Evolutionary conservation across 2,113 vertebrate species (phyloP).

Genomic region (Oceanodroma tethys): DNA sequence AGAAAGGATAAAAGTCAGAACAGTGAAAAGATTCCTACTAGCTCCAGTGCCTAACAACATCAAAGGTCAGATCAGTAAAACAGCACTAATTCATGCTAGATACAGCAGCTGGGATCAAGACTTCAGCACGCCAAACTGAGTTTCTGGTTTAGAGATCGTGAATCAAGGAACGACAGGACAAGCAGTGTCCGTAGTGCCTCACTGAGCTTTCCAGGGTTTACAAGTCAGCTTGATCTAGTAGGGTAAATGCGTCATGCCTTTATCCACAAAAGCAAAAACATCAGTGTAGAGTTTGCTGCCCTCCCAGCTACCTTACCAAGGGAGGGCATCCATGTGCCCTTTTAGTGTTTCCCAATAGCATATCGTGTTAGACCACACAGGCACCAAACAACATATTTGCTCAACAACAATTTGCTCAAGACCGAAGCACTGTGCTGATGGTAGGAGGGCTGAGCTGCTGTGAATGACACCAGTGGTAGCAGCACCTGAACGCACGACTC

Average conservation of each 20-base stretch:
- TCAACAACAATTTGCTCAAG: background rate
- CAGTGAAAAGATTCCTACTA: background rate
- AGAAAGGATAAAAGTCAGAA: background rate
- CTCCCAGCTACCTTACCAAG: background rate
- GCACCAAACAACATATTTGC: background rate
- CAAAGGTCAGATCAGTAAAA: background rate
- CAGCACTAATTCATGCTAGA: background rate
- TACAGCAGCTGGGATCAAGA: background rate
- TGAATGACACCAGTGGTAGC: background rate
- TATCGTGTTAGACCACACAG: background rate
- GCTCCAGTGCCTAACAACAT: background rate
- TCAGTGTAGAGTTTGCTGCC: background rate
- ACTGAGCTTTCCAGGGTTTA: background rate
- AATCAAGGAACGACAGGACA: background rate
- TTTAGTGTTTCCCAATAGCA: accelerated
- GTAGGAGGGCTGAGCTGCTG: background rate
- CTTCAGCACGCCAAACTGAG: background rate
- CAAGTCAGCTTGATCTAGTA: background rate
- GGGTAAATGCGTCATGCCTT: background rate
- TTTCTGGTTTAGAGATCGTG: background rate
- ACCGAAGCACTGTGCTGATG: background rate
- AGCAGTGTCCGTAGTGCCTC: background rate
- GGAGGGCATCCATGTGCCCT: background rate
- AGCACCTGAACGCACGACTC: background rate
- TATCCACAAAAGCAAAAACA: background rate